Base-by-base conservation (phyloP, 2,113 vertebrate species). In the Tympanuchus pallidicinctus region DNA sequence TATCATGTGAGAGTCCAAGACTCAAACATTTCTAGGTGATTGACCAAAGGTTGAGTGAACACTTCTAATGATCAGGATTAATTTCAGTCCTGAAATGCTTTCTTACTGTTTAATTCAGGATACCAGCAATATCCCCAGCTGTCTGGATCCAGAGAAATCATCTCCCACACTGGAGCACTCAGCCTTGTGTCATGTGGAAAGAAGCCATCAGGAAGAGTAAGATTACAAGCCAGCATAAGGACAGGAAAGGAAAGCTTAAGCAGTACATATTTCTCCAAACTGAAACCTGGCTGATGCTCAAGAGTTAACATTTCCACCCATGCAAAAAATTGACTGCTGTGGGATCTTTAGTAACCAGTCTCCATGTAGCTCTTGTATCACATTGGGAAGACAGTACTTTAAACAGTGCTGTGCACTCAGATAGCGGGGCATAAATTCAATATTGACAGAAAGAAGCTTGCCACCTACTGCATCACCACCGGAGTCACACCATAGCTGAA, bases 381-480 rank as follows among this genome's bases (percentile, higher is more conserved):
- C 56, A 34, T 72, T 34, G 66, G 34, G 84, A 90, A 40, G 11
- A 8, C 6, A 50, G 40, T 76, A 61, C 60, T 80, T 86, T 59
- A 74, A 89, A 56, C 28, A 64, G 67, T 5, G 10, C 82, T 89
- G 48, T 11, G 3, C 82, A 77, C 76, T 84, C 85, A 72, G 50
- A 80, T 5, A 82, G 78, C 24, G 63, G 75, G 66, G 65, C 42
- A 54, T 28, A 65, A 93, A 24, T 63, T 94, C 92, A 94, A 42
- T 94, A 94, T 92, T 97, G 95, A 93, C 72, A 92, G 88, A 89
- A 48, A 86, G 76, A 93, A 88, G 45, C 47, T 77, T 75, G 32
- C 34, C 79, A 87, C 73, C 48, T 64, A 74, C 63, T 87, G 66
- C 91, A 93, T 81, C 70, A 57, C 60, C 61, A 86, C 76, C 76